phyloP scores from a whole-genome alignment of 2,113 vertebrate species.

The Passer domesticus region DNA sequence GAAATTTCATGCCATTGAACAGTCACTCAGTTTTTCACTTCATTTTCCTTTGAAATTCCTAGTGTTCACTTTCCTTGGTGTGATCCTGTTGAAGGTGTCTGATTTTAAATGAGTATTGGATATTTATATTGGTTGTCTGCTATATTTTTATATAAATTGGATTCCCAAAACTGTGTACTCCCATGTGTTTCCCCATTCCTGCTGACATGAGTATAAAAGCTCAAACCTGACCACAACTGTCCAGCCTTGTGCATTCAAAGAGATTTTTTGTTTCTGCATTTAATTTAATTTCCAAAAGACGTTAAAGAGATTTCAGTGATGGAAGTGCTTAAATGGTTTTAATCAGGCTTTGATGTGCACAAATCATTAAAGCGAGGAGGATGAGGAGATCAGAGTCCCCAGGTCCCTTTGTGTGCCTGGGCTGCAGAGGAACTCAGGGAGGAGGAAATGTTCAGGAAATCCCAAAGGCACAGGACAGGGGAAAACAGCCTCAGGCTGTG shows the following conservation, averaged over 20 bases:
- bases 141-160: neutral
- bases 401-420: neutral
- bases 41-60: neutral
- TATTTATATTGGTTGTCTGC: neutral
- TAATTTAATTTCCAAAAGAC: conserved; percentile 41
- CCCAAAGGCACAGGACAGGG: neutral
- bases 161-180: accelerated
- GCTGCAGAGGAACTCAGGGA: neutral
- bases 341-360: conserved; percentile 54
- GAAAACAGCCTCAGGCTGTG: neutral
- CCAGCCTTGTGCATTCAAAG: neutral
- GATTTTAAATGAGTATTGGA: neutral
- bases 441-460: neutral
- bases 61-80: neutral
- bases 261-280: neutral
- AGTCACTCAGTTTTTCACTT: neutral
- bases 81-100: neutral
- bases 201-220: neutral
- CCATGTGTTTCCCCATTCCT: accelerated
- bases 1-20: accelerated
- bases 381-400: conserved; percentile 25
- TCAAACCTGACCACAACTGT: neutral
- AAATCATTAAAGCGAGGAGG: conserved; percentile 32
- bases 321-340: conserved; percentile 46
- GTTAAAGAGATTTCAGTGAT: conserved; percentile 16